A percentile compares a stretch with the other conserved stretches of the same genome.
These are phyloP conservation scores for Aphodius sticticus DNA, from an alignment of 2,888 invertebrate species.

Conservation along the genomic window DNA sequence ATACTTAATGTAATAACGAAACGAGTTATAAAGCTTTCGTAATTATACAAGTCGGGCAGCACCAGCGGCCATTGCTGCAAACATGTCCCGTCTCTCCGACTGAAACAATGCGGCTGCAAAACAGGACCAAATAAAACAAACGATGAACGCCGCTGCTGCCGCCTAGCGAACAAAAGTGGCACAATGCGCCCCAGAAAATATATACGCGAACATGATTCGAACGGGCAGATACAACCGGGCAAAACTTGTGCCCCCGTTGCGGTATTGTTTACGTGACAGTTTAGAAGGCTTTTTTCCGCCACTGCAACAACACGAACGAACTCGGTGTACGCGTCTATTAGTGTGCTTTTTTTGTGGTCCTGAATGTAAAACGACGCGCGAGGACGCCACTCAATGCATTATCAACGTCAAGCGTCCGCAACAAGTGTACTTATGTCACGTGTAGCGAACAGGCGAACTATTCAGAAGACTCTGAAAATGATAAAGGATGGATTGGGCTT, in stretches of 20 bases:
- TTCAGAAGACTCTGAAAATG: background rate
- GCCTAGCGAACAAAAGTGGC: conserved; percentile 4
- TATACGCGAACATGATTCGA: background rate
- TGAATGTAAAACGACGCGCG: background rate
- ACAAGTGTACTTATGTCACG: background rate
- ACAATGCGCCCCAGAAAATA: background rate
- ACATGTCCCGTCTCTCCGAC: background rate
- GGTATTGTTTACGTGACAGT: conserved; percentile 4
- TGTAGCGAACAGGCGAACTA: background rate
- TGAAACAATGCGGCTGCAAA: background rate
- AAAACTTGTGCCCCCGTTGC: background rate
- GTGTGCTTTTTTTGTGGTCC: background rate
- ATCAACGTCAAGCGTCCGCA: background rate
- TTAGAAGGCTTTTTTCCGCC: background rate
- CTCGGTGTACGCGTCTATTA: background rate
- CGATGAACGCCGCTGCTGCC: background rate
- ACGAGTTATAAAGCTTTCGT: background rate
- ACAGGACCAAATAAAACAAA: background rate
- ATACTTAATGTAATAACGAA: background rate
- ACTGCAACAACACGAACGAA: background rate
- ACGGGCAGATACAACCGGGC: background rate
- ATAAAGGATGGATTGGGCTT: no score
- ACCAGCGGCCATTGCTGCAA: background rate
- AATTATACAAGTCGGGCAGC: background rate
- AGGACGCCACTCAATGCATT: background rate